Evolutionary conservation across 2,888 invertebrate species (phyloP).

Genomic region (Antitype chi): DNA sequence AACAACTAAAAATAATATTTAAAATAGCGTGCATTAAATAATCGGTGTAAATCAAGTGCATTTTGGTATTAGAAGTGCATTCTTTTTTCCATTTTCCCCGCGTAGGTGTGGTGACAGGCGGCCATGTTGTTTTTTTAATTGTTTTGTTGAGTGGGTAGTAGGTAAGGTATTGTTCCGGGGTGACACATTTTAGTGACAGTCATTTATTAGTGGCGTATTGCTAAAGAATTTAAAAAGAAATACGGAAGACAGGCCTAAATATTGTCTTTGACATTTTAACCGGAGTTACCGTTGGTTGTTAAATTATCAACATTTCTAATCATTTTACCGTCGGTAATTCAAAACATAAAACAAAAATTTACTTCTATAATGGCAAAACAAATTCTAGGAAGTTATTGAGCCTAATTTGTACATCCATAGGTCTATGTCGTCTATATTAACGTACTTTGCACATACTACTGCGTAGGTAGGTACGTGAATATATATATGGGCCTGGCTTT

Average conservation of each 20-base stretch:
- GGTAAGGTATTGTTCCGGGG: constrained; percentile 70
- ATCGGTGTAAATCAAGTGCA: constrained; percentile 54
- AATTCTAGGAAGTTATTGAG: neutral
- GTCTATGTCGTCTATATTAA: too few relatives aligned
- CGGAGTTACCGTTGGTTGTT: too few relatives aligned
- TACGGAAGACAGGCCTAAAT: constrained; percentile 9
- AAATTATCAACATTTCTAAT: neutral
- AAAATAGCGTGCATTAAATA: constrained; percentile 47
- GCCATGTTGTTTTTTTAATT: constrained; percentile 74
- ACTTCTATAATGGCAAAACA: too few relatives aligned
- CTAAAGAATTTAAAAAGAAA: constrained; percentile 19
- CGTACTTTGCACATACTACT: neutral
- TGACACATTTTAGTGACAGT: constrained; percentile 66
- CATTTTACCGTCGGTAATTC: too few relatives aligned
- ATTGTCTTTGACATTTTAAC: neutral
- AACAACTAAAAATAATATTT: constrained; percentile 42
- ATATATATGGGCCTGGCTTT: constrained; percentile 1
- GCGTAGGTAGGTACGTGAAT: neutral
- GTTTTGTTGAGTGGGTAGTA: constrained; percentile 73
- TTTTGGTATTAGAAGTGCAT: constrained; percentile 58
- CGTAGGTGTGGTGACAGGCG: constrained; percentile 68
- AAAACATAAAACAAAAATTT: neutral
- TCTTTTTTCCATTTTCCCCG: constrained; percentile 54
- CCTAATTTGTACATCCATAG: too few relatives aligned
- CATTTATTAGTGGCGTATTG: constrained; percentile 32